A percentile compares a stretch with the other conserved stretches of the same genome.
Conservation (phyloP, 92 coral and sea anemone genomes). For the Heliopora coerulea region DNA sequence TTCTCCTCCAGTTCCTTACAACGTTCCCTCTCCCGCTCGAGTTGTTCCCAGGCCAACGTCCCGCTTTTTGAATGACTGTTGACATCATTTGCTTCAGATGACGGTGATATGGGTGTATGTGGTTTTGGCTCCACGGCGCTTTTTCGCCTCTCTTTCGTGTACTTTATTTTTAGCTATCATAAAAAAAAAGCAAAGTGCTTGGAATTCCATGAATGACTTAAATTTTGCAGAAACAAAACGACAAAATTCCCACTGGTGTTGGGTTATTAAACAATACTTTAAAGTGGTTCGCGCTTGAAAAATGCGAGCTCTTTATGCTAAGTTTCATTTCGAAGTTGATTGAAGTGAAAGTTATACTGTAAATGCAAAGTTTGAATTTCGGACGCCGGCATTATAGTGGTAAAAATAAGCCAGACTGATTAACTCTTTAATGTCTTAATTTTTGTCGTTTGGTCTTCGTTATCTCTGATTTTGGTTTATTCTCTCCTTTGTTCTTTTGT, state of each 20-base stretch:
- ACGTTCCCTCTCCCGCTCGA: constrained; percentile 51
- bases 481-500: too few species aligned
- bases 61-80: constrained; percentile 34
- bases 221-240: too few species aligned
- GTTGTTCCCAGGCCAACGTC: constrained; percentile 9
- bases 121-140: constrained; percentile 1
- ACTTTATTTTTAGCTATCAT: constrained; percentile 45
- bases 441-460: too few species aligned
- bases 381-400: too few species aligned
- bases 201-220: neutral
- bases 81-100: constrained; percentile 3
- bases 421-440: too few species aligned
- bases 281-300: neutral
- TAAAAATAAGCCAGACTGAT: too few species aligned
- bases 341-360: too few species aligned
- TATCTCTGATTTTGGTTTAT: too few species aligned
- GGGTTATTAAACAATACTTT: too few species aligned
- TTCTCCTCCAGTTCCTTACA: constrained; percentile 70
- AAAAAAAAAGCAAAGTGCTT: neutral
- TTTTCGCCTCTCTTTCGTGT: constrained; percentile 46
- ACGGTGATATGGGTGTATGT: neutral
- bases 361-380: too few species aligned
- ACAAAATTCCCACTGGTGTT: too few species aligned
- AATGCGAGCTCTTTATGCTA: neutral
- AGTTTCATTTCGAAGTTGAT: too few species aligned